Evolutionary conservation across 2,888 invertebrate genomes (phyloP), one percentile per base, ranked within the genome.

Genomic region (Drymonia ruficornis): DNA sequence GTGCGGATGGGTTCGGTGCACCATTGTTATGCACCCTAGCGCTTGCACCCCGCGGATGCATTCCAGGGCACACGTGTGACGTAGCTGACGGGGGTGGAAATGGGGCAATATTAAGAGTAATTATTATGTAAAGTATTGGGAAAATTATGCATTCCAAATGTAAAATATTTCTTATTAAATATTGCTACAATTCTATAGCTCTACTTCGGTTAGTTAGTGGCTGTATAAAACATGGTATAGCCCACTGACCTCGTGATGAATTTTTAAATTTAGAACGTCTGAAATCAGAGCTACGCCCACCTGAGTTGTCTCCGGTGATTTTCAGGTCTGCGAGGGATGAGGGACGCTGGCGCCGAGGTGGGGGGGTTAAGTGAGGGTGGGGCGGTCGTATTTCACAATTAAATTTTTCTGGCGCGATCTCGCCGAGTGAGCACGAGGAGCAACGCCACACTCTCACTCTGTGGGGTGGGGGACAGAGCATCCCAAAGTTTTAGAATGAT

Each of bases 341-440:
- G 16, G 52, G 29, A 47, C 11, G 47, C 7, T 7, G 23, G 47
- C 13, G 9, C 61, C 64, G 49, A 38, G 62, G 61, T 56, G 51
- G 57, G 44, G 56, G 59, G 67, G 63, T 70, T 59, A 61, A 55
- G 53, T 57, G 64, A 50, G 29, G 53, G 47, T 15, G 12, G 71
- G 77, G 66, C 71, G 76, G 69, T 81, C 85, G 87, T 88, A 87
- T 88, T 90, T 89, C 86, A 88, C 90, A 89, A 89, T 91, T 89
- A 89, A 89, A 87, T 89, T 90, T 90, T 90, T 90, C 88, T 87
- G 86, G 82, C 86, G 83, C 82, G 83, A 87, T 87, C 84, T 83
- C 83, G 68, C 80, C 72, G 76, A 84, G 81, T 85, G 83, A 85
- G 87, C 85, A 86, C 84, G 85, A 82, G 78, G 79, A 85, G 84